phyloP scores from a whole-genome alignment of 1,140 invertebrate genomes.

The Steinernema khuongi region DNA sequence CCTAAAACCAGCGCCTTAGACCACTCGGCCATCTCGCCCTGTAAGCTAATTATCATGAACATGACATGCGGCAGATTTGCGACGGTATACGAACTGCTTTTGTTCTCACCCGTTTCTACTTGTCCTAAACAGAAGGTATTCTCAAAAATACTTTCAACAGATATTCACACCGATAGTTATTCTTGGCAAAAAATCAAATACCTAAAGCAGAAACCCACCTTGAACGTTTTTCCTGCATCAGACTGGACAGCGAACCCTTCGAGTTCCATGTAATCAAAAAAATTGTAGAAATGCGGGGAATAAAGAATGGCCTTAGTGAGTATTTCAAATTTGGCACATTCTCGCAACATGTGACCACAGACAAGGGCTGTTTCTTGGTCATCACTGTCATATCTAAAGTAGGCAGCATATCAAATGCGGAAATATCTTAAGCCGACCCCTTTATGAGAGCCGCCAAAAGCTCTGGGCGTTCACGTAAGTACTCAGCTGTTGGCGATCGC shows the following conservation, averaged over 20 bases:
- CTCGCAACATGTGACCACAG: background rate
- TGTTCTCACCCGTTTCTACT: no score
- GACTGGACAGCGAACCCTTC: background rate
- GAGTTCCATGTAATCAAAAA: background rate
- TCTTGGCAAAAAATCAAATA: background rate
- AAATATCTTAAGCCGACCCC: no score
- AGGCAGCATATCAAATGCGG: background rate
- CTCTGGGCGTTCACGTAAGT: background rate
- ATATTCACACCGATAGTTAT: background rate
- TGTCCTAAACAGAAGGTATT: no score
- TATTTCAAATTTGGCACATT: background rate
- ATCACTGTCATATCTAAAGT: background rate
- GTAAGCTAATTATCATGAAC: no score
- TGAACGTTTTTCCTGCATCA: background rate
- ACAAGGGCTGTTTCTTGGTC: background rate
- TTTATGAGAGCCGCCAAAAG: background rate
- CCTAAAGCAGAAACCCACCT: background rate
- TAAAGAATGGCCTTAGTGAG: background rate
- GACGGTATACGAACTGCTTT: no score
- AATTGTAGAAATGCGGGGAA: background rate
- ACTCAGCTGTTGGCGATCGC: background rate
- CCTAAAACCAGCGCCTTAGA: constrained; percentile 62
- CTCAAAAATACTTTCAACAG: no score
- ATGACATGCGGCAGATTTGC: no score
- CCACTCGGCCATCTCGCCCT: constrained; percentile 59